Base-by-base conservation (phyloP, 2,113 vertebrate species). In the Mesitornis unicolor region DNA sequence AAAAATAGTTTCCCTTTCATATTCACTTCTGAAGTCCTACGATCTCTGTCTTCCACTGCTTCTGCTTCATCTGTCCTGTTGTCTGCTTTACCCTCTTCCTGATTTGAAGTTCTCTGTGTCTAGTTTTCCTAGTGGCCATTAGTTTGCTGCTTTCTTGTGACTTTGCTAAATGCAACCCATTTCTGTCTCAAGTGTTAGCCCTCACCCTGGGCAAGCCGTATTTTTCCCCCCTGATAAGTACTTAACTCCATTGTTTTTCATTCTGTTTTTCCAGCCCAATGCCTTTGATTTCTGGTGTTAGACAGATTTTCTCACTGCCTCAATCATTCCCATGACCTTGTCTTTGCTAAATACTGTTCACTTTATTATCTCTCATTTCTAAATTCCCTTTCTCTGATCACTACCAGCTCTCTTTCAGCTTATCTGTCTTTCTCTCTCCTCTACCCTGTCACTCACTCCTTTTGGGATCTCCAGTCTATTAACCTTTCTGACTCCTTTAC, bases 401-500 rank as follows among this genome's bases (percentile, higher is more conserved):
- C 84, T 92, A 70, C 90, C 81, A 91, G 89, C 65, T 97, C 48
- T 84, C 77, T 93, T 91, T 82, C 84, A 90, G 88, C 45, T 73
- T 76, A 84, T 85, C 92, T 97, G 92, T 96, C 96, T 92, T 78
- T 92, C 33, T 91, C 87, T 91, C 67, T 95, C 35, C 74, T 95
- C 51, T 87, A 50, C 67, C 60, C 65, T 96, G 95, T 95, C 96
- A 97, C 80, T 97, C 93, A 95, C 88, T 74, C 90, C 92, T 95
- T 95, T 80, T 97, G 97, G 93, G 94, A 96, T 95, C 94, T 84
- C 94, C 59, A 35, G 84, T 95, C 95, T 95, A 56, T 97, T 97
- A 97, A 97, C 95, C 96, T 97, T 94, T 95, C 92, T 95, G 97
- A 97, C 97, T 96, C 91, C 42, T 90, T 45, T 40, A 33, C 64